These are phyloP conservation scores for Willisornis vidua DNA, from an alignment of 2,113 vertebrate species.

Conservation along the genomic window DNA sequence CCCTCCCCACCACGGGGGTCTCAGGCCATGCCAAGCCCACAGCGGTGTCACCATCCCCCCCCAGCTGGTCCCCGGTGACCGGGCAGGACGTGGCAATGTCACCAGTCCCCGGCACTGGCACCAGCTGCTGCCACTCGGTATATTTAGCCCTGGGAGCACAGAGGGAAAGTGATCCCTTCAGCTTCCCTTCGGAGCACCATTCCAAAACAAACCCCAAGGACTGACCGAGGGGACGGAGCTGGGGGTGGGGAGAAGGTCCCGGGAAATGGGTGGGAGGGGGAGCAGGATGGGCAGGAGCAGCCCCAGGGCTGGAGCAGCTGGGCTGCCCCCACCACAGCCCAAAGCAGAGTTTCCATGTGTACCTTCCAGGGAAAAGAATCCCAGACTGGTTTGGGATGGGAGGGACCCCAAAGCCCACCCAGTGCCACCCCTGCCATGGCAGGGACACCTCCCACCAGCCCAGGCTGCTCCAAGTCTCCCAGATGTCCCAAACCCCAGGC, in stretches of 20 bases:
- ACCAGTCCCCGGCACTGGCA: background rate
- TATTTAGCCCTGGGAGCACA: conserved; percentile 69
- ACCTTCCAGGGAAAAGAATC: background rate
- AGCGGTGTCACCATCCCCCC: rapidly evolving
- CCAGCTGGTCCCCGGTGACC: background rate
- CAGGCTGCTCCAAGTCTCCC: background rate
- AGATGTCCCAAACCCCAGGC: background rate
- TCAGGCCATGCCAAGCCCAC: background rate
- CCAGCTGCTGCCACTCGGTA: conserved; percentile 72
- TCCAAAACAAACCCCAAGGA: background rate
- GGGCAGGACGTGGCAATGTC: conserved; percentile 17
- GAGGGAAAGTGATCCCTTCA: conserved; percentile 64
- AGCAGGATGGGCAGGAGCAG: background rate
- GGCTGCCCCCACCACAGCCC: background rate
- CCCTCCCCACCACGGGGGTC: background rate
- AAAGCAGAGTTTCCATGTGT: background rate
- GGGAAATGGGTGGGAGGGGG: rapidly evolving
- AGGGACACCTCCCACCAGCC: background rate
- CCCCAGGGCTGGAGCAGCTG: background rate
- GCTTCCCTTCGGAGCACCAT: background rate
- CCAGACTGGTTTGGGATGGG: background rate
- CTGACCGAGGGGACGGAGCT: background rate
- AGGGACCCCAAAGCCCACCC: background rate
- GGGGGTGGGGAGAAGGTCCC: background rate
- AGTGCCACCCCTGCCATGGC: background rate